These are phyloP conservation scores for Amiota minor DNA, from an alignment of 2,888 invertebrate species.

Conservation along the genomic window DNA sequence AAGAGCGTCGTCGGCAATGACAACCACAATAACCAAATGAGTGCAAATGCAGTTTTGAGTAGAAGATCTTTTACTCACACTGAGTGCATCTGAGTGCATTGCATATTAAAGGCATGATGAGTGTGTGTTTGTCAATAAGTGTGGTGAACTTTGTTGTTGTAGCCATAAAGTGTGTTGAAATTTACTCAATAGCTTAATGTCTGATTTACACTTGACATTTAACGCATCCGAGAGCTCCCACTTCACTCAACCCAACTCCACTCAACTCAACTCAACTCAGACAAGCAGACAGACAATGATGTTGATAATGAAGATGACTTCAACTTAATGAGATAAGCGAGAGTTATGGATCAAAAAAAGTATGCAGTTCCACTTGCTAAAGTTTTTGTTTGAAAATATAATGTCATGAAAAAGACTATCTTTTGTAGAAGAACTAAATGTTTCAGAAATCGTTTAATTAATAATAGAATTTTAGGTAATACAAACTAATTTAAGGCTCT, in stretches of 20 bases:
- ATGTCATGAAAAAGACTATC: too few relatives aligned
- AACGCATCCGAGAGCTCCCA: constrained; percentile 10
- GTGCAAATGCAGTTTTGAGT: constrained; percentile 27
- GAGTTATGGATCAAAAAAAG: not conserved
- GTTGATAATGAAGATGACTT: not conserved
- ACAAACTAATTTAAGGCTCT: too few relatives aligned
- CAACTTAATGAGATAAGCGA: not conserved
- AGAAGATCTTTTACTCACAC: constrained; percentile 1
- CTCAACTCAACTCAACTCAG: not conserved
- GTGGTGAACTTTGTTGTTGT: constrained; percentile 25
- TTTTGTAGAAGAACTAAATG: too few relatives aligned
- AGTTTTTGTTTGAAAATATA: too few relatives aligned
- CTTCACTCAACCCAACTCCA: too few relatives aligned
- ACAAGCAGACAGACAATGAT: not conserved
- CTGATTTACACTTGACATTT: constrained; percentile 52
- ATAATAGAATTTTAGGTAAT: too few relatives aligned
- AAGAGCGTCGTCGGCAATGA: constrained; percentile 1
- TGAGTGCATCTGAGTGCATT: constrained; percentile 6
- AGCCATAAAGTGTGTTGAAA: constrained; percentile 32
- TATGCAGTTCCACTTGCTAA: too few relatives aligned
- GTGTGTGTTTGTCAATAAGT: constrained; percentile 24
- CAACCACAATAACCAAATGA: not conserved
- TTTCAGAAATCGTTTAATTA: too few relatives aligned
- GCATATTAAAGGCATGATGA: too few relatives aligned
- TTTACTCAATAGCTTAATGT: constrained; percentile 33